These are phyloP conservation scores for Prietella phreatophila DNA, from an alignment of 2,113 vertebrate genomes.

Conservation along the genomic window DNA sequence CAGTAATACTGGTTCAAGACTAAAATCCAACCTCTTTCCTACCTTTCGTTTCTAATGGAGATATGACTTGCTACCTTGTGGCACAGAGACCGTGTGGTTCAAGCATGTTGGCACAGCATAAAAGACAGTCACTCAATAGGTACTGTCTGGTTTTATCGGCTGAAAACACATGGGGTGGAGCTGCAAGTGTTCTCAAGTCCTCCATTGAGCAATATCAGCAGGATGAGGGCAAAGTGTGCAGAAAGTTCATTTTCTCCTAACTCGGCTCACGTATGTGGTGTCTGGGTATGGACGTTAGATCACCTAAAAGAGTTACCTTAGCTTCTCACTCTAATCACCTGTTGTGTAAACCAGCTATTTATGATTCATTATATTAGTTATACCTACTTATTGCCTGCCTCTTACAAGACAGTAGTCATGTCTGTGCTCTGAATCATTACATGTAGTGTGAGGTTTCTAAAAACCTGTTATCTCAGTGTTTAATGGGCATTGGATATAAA, in stretches of 20 bases:
- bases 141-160: constrained; percentile 45
- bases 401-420: background rate
- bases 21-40: background rate
- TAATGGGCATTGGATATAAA: background rate
- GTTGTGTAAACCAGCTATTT: constrained; percentile 5
- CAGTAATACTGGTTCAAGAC: background rate
- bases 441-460: background rate
- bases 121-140: background rate
- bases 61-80: background rate
- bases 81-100: background rate
- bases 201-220: constrained; percentile 47
- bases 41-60: background rate
- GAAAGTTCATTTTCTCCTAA: constrained; percentile 45
- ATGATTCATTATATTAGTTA: background rate
- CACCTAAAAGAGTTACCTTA: constrained; percentile 3
- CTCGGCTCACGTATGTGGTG: background rate
- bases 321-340: constrained; percentile 5
- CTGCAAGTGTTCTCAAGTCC: constrained; percentile 19
- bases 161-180: constrained; percentile 21
- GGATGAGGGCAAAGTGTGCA: constrained; percentile 38
- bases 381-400: background rate
- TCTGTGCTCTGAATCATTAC: background rate
- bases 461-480: background rate
- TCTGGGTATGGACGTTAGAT: background rate
- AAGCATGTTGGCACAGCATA: constrained; percentile 7